Conservation (phyloP, 2,888 invertebrate genomes). For the Andrena bicolor region DNA sequence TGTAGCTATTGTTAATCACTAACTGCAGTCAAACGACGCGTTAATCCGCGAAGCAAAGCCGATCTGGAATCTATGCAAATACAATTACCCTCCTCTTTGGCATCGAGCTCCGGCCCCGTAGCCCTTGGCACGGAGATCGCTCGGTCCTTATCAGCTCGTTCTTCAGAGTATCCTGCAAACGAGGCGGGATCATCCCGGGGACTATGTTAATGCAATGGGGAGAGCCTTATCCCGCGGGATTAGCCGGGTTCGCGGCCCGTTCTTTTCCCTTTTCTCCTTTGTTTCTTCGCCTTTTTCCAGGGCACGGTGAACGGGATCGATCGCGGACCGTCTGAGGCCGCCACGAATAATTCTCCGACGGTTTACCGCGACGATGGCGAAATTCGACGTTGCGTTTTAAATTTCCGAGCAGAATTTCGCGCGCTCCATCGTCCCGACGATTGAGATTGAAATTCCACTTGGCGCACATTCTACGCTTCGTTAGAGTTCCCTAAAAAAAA, state of each 20-base stretch:
- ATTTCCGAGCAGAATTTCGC: not conserved
- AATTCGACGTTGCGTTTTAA: not conserved
- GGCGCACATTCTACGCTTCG: too few relatives aligned
- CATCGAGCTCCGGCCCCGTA: constrained; percentile 56
- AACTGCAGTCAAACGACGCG: constrained; percentile 73
- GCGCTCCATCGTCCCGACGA: not conserved
- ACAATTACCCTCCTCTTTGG: constrained; percentile 77
- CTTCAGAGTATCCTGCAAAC: constrained; percentile 80
- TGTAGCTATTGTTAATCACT: constrained; percentile 75
- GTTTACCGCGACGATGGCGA: not conserved
- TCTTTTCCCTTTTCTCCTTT: constrained; percentile 25
- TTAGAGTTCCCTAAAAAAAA: too few relatives aligned
- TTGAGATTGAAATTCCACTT: constrained; percentile 2
- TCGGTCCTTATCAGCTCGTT: constrained; percentile 81
- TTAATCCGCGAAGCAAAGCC: constrained; percentile 78
- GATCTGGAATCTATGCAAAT: constrained; percentile 82
- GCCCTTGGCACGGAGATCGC: constrained; percentile 66
- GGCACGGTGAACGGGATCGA: constrained; percentile 53
- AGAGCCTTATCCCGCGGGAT: constrained; percentile 77
- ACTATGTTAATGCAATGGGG: constrained; percentile 81
- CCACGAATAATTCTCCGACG: constrained; percentile 7
- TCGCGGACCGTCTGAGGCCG: constrained; percentile 18
- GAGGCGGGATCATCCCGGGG: constrained; percentile 79
- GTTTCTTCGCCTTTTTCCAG: constrained; percentile 22
- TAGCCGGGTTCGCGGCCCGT: constrained; percentile 69